These are phyloP conservation scores for Drosophila willistoni DNA, from an alignment of 1,140 invertebrate species.

Conservation along the genomic window DNA sequence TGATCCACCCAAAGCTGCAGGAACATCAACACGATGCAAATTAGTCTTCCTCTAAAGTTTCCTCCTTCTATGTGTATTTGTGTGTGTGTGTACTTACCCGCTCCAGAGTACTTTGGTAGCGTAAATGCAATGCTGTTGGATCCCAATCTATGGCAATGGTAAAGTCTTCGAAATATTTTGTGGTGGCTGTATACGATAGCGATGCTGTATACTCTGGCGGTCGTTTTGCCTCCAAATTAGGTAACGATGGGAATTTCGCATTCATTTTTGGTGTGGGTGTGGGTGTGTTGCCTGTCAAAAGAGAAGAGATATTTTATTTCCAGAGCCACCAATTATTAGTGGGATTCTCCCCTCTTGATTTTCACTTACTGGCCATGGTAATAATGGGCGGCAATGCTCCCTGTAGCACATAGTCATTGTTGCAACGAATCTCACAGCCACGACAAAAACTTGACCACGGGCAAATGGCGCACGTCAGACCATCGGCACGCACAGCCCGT, in stretches of 20 bases:
- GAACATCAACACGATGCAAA: background rate
- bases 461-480: slow-evolving; percentile 91
- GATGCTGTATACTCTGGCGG: slow-evolving; percentile 66
- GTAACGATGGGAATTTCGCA: slow-evolving; percentile 71
- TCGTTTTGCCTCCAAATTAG: slow-evolving; percentile 70
- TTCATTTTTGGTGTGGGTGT: slow-evolving; percentile 72
- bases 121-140: slow-evolving; percentile 93
- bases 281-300: slow-evolving; percentile 55
- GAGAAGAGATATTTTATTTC: background rate
- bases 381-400: slow-evolving; percentile 64
- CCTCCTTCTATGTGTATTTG: background rate
- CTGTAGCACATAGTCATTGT: slow-evolving; percentile 84
- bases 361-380: slow-evolving; percentile 57
- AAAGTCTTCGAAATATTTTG: slow-evolving; percentile 76
- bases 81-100: slow-evolving; percentile 84
- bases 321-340: too few relatives aligned
- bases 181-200: slow-evolving; percentile 61
- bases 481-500: slow-evolving; percentile 89
- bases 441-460: slow-evolving; percentile 94
- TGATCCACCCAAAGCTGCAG: slow-evolving; percentile 88
- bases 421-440: slow-evolving; percentile 91
- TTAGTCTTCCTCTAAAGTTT: background rate
- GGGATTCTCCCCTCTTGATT: too few relatives aligned
- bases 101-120: slow-evolving; percentile 93
- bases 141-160: slow-evolving; percentile 88